Percentiles rank a stretch among this genome's conserved stretches.
These are phyloP conservation scores for Solea senegalensis DNA, from an alignment of 2,113 vertebrate species.

Conservation along the genomic window DNA sequence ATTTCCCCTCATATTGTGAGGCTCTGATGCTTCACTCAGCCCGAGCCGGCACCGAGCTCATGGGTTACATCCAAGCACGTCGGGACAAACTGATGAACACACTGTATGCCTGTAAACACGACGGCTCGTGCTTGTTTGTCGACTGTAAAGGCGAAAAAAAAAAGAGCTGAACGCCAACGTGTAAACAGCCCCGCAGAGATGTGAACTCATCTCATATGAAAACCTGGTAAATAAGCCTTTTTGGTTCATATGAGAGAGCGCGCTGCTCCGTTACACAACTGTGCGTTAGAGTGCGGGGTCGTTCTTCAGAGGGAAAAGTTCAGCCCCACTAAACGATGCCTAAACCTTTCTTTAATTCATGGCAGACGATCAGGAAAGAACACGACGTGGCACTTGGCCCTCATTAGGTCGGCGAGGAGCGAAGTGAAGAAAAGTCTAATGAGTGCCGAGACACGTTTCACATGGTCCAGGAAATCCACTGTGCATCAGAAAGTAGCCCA, in stretches of 20 bases:
- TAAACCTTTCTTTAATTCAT: constrained; percentile 24
- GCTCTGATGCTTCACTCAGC: constrained; percentile 66
- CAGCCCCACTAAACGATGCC: constrained; percentile 8
- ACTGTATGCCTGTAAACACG: constrained; percentile 40
- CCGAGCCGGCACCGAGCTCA: constrained; percentile 7
- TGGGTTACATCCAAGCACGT: constrained; percentile 43
- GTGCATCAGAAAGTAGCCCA: background rate
- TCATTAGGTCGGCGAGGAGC: constrained; percentile 13
- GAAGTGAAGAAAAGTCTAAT: constrained; percentile 25
- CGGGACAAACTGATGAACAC: constrained; percentile 44
- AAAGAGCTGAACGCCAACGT: constrained; percentile 3
- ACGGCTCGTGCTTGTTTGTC: background rate
- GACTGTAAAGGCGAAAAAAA: background rate
- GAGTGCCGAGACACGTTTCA: constrained; percentile 1
- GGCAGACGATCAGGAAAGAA: constrained; percentile 14
- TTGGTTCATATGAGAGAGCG: background rate
- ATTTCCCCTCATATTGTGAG: constrained; percentile 64
- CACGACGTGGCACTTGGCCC: constrained; percentile 42
- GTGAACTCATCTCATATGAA: constrained; percentile 9
- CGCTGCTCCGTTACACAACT: background rate
- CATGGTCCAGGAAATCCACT: background rate
- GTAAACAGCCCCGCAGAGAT: constrained; percentile 23
- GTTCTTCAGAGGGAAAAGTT: constrained; percentile 18
- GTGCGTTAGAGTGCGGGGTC: background rate
- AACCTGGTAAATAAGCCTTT: too few relatives aligned